Base-by-base conservation (phyloP, 2,113 vertebrate genomes). In the Gobio gobio region DNA sequence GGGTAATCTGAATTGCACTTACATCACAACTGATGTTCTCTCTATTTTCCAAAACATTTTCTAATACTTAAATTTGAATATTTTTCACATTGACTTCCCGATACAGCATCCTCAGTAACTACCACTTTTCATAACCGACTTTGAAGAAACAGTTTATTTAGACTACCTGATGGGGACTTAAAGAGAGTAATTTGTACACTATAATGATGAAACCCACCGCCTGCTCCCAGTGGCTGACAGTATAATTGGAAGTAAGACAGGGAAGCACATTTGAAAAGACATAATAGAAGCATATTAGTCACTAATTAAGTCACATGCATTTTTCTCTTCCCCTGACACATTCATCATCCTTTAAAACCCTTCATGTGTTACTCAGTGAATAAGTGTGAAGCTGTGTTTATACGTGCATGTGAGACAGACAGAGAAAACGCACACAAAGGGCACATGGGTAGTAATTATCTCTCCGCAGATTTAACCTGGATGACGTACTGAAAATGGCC, bases 241-340 rank as follows among this genome's bases (percentile, higher is more conserved):
- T 70, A 61, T 89, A 89, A 83, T 86, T 89, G 84, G 85, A 82
- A 51, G 49, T 47, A 75, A 83, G 83, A 51, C 66, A 83, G 70
- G 18, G 51, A 47, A 56, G 73, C 51, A 56, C 72, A 78, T 83
- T 61, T 76, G 68, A 82, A 87, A 83, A 72, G 75, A 80, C 86
- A 87, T 85, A 87, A 85, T 89, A 87, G 80, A 80, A 85, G 73
- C 79, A 73, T 87, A 85, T 89, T 85, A 86, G 83, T 83, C 86
- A 76, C 75, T 89, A 87, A 89, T 89, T 85, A 89, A 89, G 86
- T 86, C 68, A 66, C 83, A 64, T 81, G 83, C 80, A 81, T 87
- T 87, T 86, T 63, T 89, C 83, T 78, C 78, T 74, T 76, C 81
- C 80, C 77, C 51, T 87, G 86, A 85, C 75, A 83, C 80, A 81